A percentile compares a stretch with the other conserved stretches of the same genome.
phyloP scores from a whole-genome alignment of 2,797 vertebrate species.

The Thaleichthys pacificus region DNA sequence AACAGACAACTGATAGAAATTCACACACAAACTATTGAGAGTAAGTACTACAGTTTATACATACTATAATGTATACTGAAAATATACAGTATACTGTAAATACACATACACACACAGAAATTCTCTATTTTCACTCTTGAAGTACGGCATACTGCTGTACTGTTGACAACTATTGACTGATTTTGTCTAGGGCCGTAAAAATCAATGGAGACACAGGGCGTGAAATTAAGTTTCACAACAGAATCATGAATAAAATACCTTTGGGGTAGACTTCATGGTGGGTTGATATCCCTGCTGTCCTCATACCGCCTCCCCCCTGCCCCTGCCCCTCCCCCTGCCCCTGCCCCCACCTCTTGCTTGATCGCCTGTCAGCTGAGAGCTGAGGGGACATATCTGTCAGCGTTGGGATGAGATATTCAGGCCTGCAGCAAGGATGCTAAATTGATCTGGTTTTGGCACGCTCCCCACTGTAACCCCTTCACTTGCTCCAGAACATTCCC shows the following conservation, averaged over 20 bases:
- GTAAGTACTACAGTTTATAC: not conserved
- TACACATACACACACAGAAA: not conserved
- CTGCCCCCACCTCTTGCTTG: constrained; percentile 22
- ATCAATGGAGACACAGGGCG: constrained; percentile 68
- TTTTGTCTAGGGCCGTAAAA: constrained; percentile 58
- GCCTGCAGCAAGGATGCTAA: constrained; percentile 33
- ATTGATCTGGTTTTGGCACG: constrained; percentile 57
- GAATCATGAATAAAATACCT: constrained; percentile 42
- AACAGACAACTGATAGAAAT: not conserved
- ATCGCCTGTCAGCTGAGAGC: constrained; percentile 44
- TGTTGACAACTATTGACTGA: constrained; percentile 57
- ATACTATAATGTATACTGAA: too few relatives aligned
- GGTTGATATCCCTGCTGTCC: constrained; percentile 44
- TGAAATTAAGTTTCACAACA: constrained; percentile 70
- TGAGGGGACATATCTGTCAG: constrained; percentile 55
- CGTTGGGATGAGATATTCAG: constrained; percentile 37
- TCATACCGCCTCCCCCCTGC: constrained; percentile 42
- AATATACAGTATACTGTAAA: too few relatives aligned
- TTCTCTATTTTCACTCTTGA: not conserved
- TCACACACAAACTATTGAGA: not conserved
- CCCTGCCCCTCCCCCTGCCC: constrained; percentile 20
- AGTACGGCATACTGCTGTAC: constrained; percentile 7
- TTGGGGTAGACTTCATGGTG: constrained; percentile 38
- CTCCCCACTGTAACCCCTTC: constrained; percentile 1
- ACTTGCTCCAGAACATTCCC: too few relatives aligned